Percentiles rank a stretch among this genome's conserved stretches.
Conservation (phyloP, 2,113 vertebrate species). For the Camarhynchus parvulus region DNA sequence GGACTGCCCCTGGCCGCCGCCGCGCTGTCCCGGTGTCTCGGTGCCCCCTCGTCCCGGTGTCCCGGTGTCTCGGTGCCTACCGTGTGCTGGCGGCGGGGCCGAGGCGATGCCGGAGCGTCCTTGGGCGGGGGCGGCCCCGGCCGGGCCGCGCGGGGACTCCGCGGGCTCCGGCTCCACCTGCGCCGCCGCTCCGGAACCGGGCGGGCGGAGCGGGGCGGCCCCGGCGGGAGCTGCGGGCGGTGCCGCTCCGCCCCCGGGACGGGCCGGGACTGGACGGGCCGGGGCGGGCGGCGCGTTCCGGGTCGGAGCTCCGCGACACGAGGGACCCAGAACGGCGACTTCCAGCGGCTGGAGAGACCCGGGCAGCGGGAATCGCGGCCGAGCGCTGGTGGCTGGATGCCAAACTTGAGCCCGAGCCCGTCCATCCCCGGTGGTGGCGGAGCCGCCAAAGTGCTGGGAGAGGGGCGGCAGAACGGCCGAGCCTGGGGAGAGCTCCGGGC, state of each 20-base stretch:
- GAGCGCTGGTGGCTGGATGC: not conserved
- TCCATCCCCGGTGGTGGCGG: not conserved
- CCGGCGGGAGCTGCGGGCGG: not conserved
- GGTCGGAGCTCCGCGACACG: not conserved
- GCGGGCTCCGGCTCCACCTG: slow-evolving; percentile 14
- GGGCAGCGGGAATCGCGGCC: not conserved
- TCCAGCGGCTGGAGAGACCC: not conserved
- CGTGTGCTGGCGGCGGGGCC: not conserved
- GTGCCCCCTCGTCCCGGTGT: not conserved
- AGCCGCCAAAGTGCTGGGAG: not conserved
- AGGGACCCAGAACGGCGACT: not conserved
- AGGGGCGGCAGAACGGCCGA: not conserved
- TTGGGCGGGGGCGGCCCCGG: not conserved
- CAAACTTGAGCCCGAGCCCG: not conserved
- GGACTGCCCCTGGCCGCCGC: not conserved
- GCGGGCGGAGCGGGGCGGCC: not conserved
- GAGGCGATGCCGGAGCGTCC: not conserved
- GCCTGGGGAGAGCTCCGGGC: not conserved
- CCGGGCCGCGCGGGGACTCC: not conserved
- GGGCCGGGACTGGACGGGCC: not conserved
- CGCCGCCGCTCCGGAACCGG: not conserved
- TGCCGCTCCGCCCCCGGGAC: not conserved
- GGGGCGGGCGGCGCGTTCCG: not conserved
- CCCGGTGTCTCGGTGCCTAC: not conserved
- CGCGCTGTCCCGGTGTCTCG: not conserved